These are phyloP conservation scores for Sabatieria punctata DNA, from an alignment of 2,888 invertebrate species.

Conservation along the genomic window DNA sequence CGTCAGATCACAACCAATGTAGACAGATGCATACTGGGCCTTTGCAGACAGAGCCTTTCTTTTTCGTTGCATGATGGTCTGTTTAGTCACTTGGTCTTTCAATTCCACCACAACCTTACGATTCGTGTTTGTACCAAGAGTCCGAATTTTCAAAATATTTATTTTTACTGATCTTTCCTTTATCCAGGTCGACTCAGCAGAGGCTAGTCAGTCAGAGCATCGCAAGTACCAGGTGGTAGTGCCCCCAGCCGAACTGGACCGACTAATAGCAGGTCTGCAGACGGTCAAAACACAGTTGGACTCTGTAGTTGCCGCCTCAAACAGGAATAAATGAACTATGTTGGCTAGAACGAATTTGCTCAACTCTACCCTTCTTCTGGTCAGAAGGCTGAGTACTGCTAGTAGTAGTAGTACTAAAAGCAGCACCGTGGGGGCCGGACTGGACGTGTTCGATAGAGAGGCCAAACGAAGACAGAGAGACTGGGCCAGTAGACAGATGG, in stretches of 20 bases:
- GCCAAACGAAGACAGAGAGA: slow-evolving; percentile 71
- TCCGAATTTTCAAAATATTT: too few relatives aligned
- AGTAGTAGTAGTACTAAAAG: not conserved
- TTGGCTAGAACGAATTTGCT: not conserved
- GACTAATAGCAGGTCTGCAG: not conserved
- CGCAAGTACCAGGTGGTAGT: not conserved
- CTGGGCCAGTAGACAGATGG: slow-evolving; percentile 44
- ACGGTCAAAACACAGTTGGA: not conserved
- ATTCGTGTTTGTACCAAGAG: too few relatives aligned
- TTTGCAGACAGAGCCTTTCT: too few relatives aligned
- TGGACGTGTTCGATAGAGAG: slow-evolving; percentile 67
- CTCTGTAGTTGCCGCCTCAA: not conserved
- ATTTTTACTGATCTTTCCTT: too few relatives aligned
- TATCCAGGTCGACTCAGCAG: too few relatives aligned
- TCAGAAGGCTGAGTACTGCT: not conserved
- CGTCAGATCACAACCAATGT: too few relatives aligned
- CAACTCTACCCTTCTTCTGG: not conserved
- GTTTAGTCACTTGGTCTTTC: too few relatives aligned
- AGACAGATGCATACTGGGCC: too few relatives aligned
- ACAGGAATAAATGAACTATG: not conserved
- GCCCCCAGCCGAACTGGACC: not conserved
- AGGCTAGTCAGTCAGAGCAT: not conserved
- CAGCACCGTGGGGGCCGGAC: too few relatives aligned
- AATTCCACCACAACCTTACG: too few relatives aligned
- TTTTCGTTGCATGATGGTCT: too few relatives aligned